Percentiles rank a stretch among this genome's conserved stretches.
phyloP scores from a whole-genome alignment of 2,797 vertebrate genomes.

The Periophthalmus magnuspinnatus region DNA sequence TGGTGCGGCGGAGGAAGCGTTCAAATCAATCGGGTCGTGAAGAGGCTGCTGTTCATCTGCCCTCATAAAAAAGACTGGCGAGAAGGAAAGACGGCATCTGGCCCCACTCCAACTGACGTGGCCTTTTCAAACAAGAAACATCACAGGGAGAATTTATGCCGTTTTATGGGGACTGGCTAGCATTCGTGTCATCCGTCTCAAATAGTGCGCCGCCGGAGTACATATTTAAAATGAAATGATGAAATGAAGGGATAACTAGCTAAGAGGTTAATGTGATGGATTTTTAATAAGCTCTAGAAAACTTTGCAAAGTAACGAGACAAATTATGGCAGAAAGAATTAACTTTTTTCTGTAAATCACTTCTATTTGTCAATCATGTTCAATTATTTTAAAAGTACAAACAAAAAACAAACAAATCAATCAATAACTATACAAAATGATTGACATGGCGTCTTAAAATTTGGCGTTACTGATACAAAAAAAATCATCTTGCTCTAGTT shows the following conservation, averaged over 20 bases:
- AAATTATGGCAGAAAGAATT: not conserved
- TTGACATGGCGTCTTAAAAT: no score
- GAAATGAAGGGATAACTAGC: not conserved
- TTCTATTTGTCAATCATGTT: not conserved
- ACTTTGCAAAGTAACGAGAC: not conserved
- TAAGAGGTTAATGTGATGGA: not conserved
- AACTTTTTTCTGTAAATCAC: not conserved
- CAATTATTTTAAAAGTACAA: no score
- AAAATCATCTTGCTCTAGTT: no score
- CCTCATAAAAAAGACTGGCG: slow-evolving; percentile 17
- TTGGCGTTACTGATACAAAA: no score
- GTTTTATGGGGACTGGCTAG: not conserved
- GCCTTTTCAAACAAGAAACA: not conserved
- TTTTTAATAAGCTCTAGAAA: not conserved
- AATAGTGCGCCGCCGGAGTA: not conserved
- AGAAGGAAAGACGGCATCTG: slow-evolving; percentile 27
- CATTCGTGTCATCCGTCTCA: not conserved
- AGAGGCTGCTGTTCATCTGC: slow-evolving; percentile 12
- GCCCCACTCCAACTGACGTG: not conserved
- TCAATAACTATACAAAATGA: no score
- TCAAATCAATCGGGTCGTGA: slow-evolving; percentile 27
- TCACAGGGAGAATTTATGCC: not conserved
- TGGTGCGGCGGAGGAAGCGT: slow-evolving; percentile 32
- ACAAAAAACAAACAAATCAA: no score
- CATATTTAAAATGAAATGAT: not conserved